Percentiles rank a stretch among this genome's conserved stretches.
Conservation (phyloP, 1,140 invertebrate species). For the Steinernema feltiae region DNA sequence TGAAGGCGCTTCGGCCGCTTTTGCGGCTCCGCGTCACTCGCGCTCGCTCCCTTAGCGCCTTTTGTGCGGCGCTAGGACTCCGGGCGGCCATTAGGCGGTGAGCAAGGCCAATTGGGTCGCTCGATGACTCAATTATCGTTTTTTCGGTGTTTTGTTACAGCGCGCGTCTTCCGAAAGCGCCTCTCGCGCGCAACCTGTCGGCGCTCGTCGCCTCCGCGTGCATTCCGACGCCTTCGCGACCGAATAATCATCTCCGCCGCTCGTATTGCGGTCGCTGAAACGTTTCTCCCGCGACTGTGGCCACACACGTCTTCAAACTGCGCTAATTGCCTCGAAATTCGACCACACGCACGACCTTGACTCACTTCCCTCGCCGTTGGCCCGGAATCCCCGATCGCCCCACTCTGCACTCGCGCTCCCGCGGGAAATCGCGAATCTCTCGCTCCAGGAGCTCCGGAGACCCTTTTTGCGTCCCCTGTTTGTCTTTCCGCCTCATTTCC, state of each 20-base stretch:
- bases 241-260: conserved; percentile 1
- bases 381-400: background rate
- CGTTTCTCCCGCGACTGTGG: background rate
- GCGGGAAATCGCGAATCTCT: background rate
- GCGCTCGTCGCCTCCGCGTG: background rate
- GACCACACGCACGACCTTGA: background rate
- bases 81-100: background rate
- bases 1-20: background rate
- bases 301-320: background rate
- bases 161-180: too few species aligned
- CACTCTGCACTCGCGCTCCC: background rate
- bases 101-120: background rate
- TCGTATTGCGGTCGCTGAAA: background rate
- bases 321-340: background rate
- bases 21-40: background rate
- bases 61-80: background rate
- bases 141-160: background rate
- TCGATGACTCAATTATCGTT: background rate
- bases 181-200: conserved; percentile 14
- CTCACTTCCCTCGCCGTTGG: background rate
- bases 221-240: background rate
- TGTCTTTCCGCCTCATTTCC: background rate
- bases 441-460: background rate
- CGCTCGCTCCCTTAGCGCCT: background rate
- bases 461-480: background rate